Base-by-base conservation (phyloP, 64 coral and sea anemone genomes). In the Montipora capricornis region DNA sequence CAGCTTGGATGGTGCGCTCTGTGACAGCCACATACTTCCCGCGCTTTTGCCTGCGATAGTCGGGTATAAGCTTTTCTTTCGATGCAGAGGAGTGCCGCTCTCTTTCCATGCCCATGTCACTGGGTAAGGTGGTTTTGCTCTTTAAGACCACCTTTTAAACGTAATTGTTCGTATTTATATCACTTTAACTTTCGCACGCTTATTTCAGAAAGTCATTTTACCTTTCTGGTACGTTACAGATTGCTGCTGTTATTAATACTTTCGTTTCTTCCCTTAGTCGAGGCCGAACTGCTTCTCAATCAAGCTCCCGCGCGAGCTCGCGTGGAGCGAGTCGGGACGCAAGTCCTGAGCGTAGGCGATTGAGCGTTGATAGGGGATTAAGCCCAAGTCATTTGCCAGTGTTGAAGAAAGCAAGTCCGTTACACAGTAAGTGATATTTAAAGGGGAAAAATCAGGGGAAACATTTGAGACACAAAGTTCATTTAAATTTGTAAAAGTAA, bases 301-400 rank as follows among this genome's bases (percentile, higher is more conserved):
- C 83, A 19, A 93, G 92, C 60, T 93, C 92, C 8, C 83, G 84
- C 29, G 85, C 92, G 14, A 93, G 92, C 44, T 93, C 92, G 8
- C 92, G 92, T 74, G 92, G 84, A 73, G 29, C 92, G 66, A 93
- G 92, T 48, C 58, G 92, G 50, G 92, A 93, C 59, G 66, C 92
- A 15, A 93, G 92, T 93, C 94, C 94, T 82, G 94, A 92, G 51
- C 76, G 64, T 75, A 87, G 82, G 74, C 81, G 91, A 55, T 48
- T 88, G 50, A 93, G 92, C 17, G 64, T 70, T 12, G 92, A 87
- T 8, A 88, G 87, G 78, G 84, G 92, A 29, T 93, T 79, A 13
- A 88, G 60, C 47, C 84, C 92, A 1, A 88, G 83, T 22, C 82
- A 88, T 44, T 87, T 93, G 55, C 92, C 92, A 8, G 77, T 93